phyloP scores from a whole-genome alignment of 2,888 invertebrate species.

The Cordilura impudica region DNA sequence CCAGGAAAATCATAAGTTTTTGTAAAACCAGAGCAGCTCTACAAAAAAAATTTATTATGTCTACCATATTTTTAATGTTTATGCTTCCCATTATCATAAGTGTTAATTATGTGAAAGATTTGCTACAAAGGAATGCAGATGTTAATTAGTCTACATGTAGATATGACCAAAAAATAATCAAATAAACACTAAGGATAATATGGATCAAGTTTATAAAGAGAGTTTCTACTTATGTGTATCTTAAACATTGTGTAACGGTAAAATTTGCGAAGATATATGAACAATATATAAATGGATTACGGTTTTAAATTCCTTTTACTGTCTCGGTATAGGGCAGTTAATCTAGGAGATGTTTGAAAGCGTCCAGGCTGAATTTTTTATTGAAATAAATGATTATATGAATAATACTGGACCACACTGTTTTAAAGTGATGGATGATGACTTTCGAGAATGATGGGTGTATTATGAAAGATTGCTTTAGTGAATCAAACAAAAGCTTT shows the following conservation, averaged over 20 bases:
- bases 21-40: no score
- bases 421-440: no score
- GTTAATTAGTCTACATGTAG: conserved; percentile 46
- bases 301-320: background rate
- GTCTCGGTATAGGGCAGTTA: no score
- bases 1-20: no score
- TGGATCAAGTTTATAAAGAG: background rate
- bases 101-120: conserved; percentile 57
- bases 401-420: no score
- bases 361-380: no score
- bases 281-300: background rate
- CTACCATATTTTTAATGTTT: conserved; percentile 47
- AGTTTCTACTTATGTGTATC: background rate
- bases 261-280: background rate
- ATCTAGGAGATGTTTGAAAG: no score
- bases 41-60: conserved; percentile 37
- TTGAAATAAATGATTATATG: no score
- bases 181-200: background rate
- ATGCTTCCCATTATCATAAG: conserved; percentile 46
- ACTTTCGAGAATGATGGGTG: no score
- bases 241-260: background rate
- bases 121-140: conserved; percentile 46
- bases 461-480: no score
- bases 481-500: no score
- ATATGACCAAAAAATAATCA: conserved; percentile 9